Percentiles rank a stretch among this genome's conserved stretches.
These are phyloP conservation scores for Synanthedon tipuliformis DNA, from an alignment of 2,888 invertebrate genomes.

Conservation along the genomic window DNA sequence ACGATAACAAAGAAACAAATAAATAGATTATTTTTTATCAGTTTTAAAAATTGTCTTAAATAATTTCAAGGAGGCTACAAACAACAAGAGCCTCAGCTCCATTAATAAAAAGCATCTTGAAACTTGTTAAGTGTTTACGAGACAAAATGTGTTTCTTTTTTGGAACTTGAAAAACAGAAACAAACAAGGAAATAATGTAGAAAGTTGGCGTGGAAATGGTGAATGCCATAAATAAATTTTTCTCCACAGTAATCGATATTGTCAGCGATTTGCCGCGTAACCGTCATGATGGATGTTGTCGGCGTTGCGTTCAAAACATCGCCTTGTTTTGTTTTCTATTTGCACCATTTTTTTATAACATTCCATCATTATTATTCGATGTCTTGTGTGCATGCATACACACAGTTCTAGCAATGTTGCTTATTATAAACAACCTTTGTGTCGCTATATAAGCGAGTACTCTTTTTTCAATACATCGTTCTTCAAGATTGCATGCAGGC, in stretches of 20 bases:
- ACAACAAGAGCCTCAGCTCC: neutral
- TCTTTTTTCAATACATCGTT: too few species aligned
- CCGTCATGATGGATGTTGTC: conserved; percentile 38
- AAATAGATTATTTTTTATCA: too few species aligned
- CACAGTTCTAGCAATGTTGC: neutral
- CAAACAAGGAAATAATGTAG: conserved; percentile 35
- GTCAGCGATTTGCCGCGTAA: conserved; percentile 47
- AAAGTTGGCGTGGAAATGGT: conserved; percentile 31
- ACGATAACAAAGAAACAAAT: too few species aligned
- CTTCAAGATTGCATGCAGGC: too few species aligned
- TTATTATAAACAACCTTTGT: neutral
- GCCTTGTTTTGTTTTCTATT: conserved; percentile 24
- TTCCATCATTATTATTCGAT: neutral
- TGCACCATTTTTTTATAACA: conserved; percentile 1
- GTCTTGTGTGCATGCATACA: too few species aligned
- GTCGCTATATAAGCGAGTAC: too few species aligned
- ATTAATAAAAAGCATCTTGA: neutral
- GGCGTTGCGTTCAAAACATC: conserved; percentile 26
- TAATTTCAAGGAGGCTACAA: neutral
- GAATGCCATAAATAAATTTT: conserved; percentile 42
- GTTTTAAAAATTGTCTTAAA: too few species aligned
- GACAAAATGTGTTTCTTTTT: conserved; percentile 28
- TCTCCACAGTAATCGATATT: conserved; percentile 42
- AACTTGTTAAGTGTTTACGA: conserved; percentile 1
- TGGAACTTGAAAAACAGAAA: conserved; percentile 29